Evolutionary conservation across 2,113 vertebrate species (phyloP).

Genomic region (Aleadryas rufinucha): DNA sequence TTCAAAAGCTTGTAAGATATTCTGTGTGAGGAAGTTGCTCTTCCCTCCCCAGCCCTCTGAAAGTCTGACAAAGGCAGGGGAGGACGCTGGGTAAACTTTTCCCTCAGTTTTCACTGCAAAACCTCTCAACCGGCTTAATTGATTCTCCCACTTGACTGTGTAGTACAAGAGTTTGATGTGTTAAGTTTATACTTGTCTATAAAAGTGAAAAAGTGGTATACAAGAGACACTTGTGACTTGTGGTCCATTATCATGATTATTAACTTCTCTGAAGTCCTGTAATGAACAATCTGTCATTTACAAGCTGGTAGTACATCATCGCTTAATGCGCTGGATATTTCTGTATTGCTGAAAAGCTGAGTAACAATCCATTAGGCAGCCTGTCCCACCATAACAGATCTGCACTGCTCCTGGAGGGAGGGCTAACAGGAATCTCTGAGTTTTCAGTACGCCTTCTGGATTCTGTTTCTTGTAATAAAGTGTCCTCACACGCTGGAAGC

Average conservation of each 20-base stretch:
- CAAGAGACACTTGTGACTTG: slow-evolving; percentile 10
- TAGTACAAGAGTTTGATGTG: slow-evolving; percentile 1
- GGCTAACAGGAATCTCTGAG: background rate
- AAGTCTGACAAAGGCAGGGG: background rate
- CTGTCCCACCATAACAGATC: background rate
- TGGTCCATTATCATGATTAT: slow-evolving; percentile 41
- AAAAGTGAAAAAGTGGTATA: slow-evolving; percentile 46
- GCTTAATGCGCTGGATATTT: background rate
- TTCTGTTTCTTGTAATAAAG: background rate
- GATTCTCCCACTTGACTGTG: slow-evolving; percentile 2
- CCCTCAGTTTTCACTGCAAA: background rate
- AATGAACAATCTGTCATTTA: slow-evolving; percentile 24
- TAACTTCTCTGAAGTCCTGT: slow-evolving; percentile 22
- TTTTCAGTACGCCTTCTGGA: background rate
- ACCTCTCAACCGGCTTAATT: background rate
- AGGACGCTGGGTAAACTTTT: background rate
- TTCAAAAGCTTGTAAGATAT: background rate
- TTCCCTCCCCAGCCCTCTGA: background rate
- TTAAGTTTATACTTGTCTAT: slow-evolving; percentile 21
- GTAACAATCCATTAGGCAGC: background rate
- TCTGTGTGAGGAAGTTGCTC: background rate
- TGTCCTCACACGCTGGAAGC: background rate
- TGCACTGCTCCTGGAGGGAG: background rate
- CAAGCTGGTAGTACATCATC: background rate
- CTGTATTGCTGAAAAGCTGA: background rate